These are phyloP conservation scores for Scleropages formosus DNA, from an alignment of 2,797 vertebrate species.

Conservation along the genomic window DNA sequence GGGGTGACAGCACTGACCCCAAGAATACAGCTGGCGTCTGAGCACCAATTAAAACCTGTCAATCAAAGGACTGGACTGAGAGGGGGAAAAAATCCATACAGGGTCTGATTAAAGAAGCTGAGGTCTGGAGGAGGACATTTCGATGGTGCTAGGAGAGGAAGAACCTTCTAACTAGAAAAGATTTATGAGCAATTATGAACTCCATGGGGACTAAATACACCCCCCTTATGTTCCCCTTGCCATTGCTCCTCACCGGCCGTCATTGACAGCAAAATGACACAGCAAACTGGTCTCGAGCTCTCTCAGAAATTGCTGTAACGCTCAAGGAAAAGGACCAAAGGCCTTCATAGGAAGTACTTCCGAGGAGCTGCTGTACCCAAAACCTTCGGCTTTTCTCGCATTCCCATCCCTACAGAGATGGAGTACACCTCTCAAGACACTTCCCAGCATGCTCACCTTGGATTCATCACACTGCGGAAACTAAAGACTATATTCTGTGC, in stretches of 20 bases:
- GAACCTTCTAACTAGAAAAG: not conserved
- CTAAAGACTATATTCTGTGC: not conserved
- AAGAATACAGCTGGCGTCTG: not conserved
- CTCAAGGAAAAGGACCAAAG: no score
- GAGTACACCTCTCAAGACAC: no score
- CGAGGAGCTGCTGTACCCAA: no score
- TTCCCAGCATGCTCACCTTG: no score
- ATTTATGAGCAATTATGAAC: constrained; percentile 1
- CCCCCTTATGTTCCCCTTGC: not conserved
- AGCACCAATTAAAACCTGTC: not conserved
- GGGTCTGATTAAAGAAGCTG: not conserved
- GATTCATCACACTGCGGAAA: no score
- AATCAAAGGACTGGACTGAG: not conserved
- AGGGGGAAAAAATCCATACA: not conserved
- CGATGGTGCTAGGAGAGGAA: not conserved
- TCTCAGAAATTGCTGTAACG: no score
- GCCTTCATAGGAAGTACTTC: no score
- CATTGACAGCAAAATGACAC: not conserved
- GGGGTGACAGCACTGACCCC: not conserved
- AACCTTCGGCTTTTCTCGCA: not conserved
- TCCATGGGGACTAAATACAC: not conserved
- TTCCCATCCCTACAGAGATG: not conserved
- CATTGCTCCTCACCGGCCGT: not conserved
- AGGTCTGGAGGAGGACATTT: not conserved
- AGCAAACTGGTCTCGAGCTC: no score